Evolutionary conservation across 2,888 invertebrate species (phyloP), one percentile per base, ranked within the genome.

Genomic region (Stictocephala bisonia): DNA sequence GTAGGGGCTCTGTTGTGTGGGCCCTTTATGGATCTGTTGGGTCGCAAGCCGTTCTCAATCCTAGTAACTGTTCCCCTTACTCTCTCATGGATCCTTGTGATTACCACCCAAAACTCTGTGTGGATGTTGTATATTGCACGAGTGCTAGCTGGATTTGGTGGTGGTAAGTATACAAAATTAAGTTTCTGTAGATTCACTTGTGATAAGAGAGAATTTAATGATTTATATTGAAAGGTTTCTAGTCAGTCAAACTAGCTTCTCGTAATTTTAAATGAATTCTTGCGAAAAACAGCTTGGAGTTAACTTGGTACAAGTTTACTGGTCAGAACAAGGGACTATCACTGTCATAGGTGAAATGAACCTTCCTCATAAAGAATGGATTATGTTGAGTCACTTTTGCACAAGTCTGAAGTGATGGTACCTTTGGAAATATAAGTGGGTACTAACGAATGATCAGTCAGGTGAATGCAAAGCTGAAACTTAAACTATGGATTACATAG

Each of bases 11-110:
- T 87, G 0, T 77, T 85, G 3, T 84, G 85, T 20, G 89, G 88
- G 7, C 86, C 86, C 1, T 77, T 89, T 58, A 88, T 88, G 87
- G 89, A 89, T 79, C 82, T 79, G 77, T 86, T 84, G 78, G 89
- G 89, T 0, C 82, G 89, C 13, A 87, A 85, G 80, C 82, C 79
- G 58, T 80, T 86, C 18, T 85, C 85, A 73, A 78, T 87, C 7
- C 29, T 84, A 0, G 82, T 86, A 1, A 84, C 85, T 56, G 15
- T 87, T 22, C 87, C 88, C 0, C 84, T 85, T 73, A 80, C 84
- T 22, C 74, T 85, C 40, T 83, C 86, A 13, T 89, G 88, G 88
- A 77, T 86, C 20, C 75, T 87, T 7, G 82, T 86, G 31, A 83
- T 83, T 18, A 78, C 81, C n/a, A 84, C 87, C 1, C 80, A 87